phyloP scores from a whole-genome alignment of 2,888 invertebrate genomes.

The Alviniconcha strummeri region DNA sequence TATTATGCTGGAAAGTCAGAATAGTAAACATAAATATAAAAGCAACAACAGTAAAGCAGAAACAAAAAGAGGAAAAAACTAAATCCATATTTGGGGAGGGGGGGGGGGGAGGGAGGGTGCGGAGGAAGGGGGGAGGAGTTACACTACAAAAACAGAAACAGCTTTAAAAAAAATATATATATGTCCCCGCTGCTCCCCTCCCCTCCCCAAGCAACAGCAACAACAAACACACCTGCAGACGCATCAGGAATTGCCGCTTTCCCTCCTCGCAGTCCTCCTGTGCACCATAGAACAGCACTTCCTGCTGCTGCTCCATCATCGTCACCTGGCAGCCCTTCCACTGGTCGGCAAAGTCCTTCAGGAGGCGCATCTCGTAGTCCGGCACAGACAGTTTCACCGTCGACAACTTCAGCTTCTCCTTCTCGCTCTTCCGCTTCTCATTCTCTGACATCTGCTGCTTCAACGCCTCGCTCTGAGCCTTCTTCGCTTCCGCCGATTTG shows the following conservation, averaged over 20 bases:
- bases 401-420: conserved; percentile 2
- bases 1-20: no score
- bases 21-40: no score
- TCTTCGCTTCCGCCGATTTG: not conserved
- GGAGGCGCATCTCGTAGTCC: not conserved
- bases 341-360: not conserved
- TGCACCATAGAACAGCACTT: not conserved
- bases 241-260: not conserved
- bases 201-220: no score
- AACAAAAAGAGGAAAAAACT: no score
- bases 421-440: conserved; percentile 3
- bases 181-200: no score
- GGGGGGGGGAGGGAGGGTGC: no score
- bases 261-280: conserved; percentile 1
- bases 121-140: no score
- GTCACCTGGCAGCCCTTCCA: not conserved
- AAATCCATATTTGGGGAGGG: no score
- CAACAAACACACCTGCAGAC: not conserved
- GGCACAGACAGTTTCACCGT: not conserved
- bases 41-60: no score
- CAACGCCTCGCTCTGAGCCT: not conserved
- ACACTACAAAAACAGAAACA: no score
- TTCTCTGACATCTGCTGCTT: not conserved
- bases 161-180: no score
- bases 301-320: conserved; percentile 2